These are phyloP conservation scores for Tragelaphus scriptus DNA, from an alignment of 2,113 vertebrate species.

Conservation along the genomic window DNA sequence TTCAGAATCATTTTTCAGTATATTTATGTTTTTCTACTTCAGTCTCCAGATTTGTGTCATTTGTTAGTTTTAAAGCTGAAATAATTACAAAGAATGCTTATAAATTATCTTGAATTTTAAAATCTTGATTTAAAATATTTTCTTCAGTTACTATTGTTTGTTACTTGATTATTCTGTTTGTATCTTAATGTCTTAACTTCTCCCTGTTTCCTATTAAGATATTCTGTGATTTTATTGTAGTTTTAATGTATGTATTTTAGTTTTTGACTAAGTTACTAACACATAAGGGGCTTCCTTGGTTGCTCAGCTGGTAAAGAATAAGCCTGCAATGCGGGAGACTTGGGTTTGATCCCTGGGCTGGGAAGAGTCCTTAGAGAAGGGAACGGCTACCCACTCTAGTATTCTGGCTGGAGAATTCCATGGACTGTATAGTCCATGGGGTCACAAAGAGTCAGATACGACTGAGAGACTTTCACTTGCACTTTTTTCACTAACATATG, in stretches of 20 bases:
- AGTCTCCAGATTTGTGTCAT: not conserved
- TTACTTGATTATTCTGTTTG: not conserved
- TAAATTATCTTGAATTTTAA: not conserved
- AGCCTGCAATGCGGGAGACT: not conserved
- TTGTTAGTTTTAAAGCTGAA: not conserved
- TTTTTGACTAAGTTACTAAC: not conserved
- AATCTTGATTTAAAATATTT: slow-evolving; percentile 32
- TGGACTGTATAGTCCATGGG: not conserved
- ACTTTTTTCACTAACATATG: not conserved
- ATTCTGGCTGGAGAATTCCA: not conserved
- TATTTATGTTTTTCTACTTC: not conserved
- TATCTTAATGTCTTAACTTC: not conserved
- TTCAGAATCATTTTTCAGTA: not conserved
- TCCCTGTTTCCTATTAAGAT: not conserved
- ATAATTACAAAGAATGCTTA: not conserved
- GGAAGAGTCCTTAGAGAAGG: not conserved
- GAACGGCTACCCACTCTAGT: not conserved
- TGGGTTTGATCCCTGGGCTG: not conserved
- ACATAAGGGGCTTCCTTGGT: not conserved
- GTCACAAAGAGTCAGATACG: not conserved
- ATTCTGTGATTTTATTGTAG: not conserved
- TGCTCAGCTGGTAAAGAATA: not conserved
- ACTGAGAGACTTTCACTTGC: not conserved
- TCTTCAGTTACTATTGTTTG: not conserved
- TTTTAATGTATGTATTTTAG: not conserved